Base-by-base conservation (phyloP, 2,888 invertebrate genomes). In the Altica lythri region DNA sequence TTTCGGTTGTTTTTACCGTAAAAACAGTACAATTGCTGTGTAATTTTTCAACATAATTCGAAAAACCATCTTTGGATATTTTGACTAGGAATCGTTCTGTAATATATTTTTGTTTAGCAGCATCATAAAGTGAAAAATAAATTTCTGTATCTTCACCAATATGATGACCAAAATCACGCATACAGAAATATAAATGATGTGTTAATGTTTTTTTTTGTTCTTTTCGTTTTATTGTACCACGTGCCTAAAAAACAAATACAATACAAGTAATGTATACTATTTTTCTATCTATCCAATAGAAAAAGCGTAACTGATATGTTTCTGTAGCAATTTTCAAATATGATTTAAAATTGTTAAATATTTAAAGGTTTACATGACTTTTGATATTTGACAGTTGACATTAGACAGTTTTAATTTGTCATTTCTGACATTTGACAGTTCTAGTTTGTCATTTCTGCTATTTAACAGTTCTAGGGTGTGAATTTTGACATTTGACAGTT, bases 91-190 rank as follows among this genome's bases (percentile, higher is more conserved):
- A 95, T 60, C 94, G 81, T 77, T 95, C 95, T 50, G 94, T 92
- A 56, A 95, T 80, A 61, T 90, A 91, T 67, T 86, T 88, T 67
- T 82, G 84, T 68, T 86, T 83, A 64, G 84, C 83, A 13, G 86
- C 85, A 73, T 95, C 94, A 74, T 90, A 95, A 0, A 95, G 78
- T 69, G 90, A 91, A 68, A 95, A 88, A 66, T 90, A 87, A 10
- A 95, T 84, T 76, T 95, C 94, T 0, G 91, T 89, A 71, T 94
- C 93, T 75, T 95, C 93, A 0, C 91, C 89, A 1, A 93, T 86
- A 44, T 90, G 88, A 73, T 90, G 90, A 0, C 91, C 91, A 72
- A 94, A 94, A 75, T 92, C 91, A 10, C 92, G 79, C 86, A 92
- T 89, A 70, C 90, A 90, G 75, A 93, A 89, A 76, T 92, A 87